Base-by-base conservation (phyloP, 2,113 vertebrate species). In the Sinocyclocheilus anophthalmus region DNA sequence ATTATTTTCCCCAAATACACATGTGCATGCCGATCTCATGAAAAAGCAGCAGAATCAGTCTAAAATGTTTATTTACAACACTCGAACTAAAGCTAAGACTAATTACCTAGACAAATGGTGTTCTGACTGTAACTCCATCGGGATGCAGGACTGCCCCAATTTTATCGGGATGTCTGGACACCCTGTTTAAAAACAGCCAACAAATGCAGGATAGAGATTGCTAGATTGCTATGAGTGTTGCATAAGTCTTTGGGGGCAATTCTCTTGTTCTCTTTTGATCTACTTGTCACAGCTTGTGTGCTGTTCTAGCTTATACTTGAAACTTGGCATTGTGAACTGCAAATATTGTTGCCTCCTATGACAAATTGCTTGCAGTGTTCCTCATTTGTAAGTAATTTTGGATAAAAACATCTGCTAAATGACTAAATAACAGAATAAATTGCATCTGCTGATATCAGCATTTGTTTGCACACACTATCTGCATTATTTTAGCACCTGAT, bases 151-250 rank as follows among this genome's bases (percentile, higher is more conserved):
- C 72, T 45, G 39, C 24, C 22, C 72, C 12, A 12, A 75, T 45
- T 75, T 24, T 24, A 76, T 30, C 14, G 1, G 13, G 13, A 53
- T 48, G 48, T 76, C 75, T 76, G 48, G 42, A 53, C 45, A 16
- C 22, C 75, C 73, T 76, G 45, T 53, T 53, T 53, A 76, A 53
- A 55, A 53, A 50, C 12, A 24, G 75, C 16, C 39, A 48, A 67
- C 22, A 83, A 16, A 48, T 81, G 39, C 76, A 81, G 77, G 57
- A 80, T 53, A 73, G 50, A 78, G 55, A 70, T 69, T 84, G 76
- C 85, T 82, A 48, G 59, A 84, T 82, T 75, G 77, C 55, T 77
- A 13, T 42, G 30, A 63, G 39, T 86, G 88, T 87, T 89, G 85
- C 85, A 86, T 81, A 88, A 77, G 75, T 33, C 65, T 86, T 73